Percentiles rank a stretch among this genome's conserved stretches.
These are phyloP conservation scores for Pteronura brasiliensis DNA, from an alignment of 2,113 vertebrate species.

Conservation along the genomic window DNA sequence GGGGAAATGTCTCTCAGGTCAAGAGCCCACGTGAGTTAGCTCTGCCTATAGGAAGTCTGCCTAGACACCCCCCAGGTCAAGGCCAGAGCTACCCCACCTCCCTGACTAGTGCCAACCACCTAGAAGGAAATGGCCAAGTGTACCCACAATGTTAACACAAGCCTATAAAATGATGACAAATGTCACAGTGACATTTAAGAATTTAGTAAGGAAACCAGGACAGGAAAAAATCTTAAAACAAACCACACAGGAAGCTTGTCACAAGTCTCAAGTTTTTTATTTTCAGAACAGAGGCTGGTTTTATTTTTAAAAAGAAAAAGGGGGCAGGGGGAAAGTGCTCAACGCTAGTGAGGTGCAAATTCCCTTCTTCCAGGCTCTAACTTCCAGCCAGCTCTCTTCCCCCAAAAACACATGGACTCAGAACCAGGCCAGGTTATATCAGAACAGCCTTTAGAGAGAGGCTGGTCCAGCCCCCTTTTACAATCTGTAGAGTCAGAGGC, in stretches of 20 bases:
- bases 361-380: slow-evolving; percentile 40
- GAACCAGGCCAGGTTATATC: not conserved
- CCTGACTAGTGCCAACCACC: not conserved
- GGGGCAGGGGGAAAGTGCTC: slow-evolving; percentile 63
- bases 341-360: slow-evolving; percentile 75
- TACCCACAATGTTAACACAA: not conserved
- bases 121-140: not conserved
- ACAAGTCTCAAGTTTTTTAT: slow-evolving; percentile 82
- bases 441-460: not conserved
- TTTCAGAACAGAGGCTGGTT: slow-evolving; percentile 82
- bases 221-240: slow-evolving; percentile 47
- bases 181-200: slow-evolving; percentile 50
- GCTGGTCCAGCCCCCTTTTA: not conserved
- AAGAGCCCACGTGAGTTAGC: not conserved
- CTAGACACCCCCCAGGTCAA: not conserved
- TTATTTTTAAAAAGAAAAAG: slow-evolving; percentile 76
- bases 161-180: not conserved
- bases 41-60: not conserved
- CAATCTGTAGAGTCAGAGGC: not conserved
- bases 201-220: slow-evolving; percentile 53
- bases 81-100: not conserved
- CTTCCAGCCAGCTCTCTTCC: not conserved
- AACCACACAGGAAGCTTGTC: slow-evolving; percentile 65
- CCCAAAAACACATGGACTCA: not conserved
- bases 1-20: not conserved